Base-by-base conservation (phyloP, 1,140 invertebrate genomes). In the Odontomachus brunneus region DNA sequence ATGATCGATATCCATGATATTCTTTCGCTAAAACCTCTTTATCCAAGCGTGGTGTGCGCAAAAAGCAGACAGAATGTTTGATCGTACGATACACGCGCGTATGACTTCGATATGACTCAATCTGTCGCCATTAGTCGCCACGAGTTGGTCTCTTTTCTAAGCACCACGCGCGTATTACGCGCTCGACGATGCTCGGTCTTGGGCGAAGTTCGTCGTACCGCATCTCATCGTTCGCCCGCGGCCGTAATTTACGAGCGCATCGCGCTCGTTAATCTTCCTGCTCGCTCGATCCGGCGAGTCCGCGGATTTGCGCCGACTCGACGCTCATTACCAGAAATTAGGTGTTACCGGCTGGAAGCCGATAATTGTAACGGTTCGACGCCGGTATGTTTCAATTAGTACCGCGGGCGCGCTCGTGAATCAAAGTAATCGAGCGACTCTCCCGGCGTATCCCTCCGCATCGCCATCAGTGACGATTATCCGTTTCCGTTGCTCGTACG, bases 361-460 rank as follows among this genome's bases (percentile, higher is more conserved):
- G 75, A 80, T 80, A 80, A 80, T 80, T 71, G 75, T 80, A 80
- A 80, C 75, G 75, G 75, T 80, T 80, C 75, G 75, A 80, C 65
- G 75, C 33, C 65, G 55, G 65, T 71, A 80, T 57, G 75, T 80
- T 80, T 80, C 75, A 71, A 80, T 80, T 80, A 80, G 22, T 38
- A 24, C 33, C 22, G 33, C 66, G 66, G 48, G 38, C 5, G 51
- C 38, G 12, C 57, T 82, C 57, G 29, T 62, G 78, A 82, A 82
- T 82, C 78, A 74, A 82, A 74, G 66, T 44, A 26, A 74, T 74
- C 57, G 78, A 83, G 57, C 78, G 57, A 49, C 38, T 60, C 69
- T 67, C 11, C 72, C 69, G 78, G 15, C 72, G 60, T 29, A 73
- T 55, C 17, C 49, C 5, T 53, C 81, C 29, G 59, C n/a, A 72